phyloP scores from a whole-genome alignment of 2,113 vertebrate species.

The Bagarius yarrelli region DNA sequence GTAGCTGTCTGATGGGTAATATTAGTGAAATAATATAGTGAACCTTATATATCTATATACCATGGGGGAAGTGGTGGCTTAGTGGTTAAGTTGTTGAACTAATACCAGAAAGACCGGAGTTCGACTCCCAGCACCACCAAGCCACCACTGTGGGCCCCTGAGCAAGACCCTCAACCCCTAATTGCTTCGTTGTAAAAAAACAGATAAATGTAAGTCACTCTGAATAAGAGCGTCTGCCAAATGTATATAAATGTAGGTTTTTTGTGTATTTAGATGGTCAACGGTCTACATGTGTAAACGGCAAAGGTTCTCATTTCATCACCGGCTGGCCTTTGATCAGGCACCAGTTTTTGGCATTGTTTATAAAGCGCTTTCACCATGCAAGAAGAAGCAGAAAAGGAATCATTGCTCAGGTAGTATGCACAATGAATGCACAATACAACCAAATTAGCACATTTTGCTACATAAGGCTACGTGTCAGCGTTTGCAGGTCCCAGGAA shows the following conservation, averaged over 20 bases:
- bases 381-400: slow-evolving; percentile 92
- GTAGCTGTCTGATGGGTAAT: too few species aligned
- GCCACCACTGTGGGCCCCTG: too few species aligned
- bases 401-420: slow-evolving; percentile 93
- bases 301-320: slow-evolving; percentile 84
- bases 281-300: slow-evolving; percentile 74
- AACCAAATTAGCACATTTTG: slow-evolving; percentile 10
- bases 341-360: slow-evolving; percentile 89
- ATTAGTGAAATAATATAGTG: too few species aligned
- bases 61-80: too few species aligned
- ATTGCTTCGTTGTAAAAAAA: too few species aligned
- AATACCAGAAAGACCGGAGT: too few species aligned
- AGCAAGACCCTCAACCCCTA: too few species aligned
- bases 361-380: slow-evolving; percentile 94
- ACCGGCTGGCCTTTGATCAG: slow-evolving; percentile 85
- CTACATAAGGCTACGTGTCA: not conserved
- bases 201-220: too few species aligned
- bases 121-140: too few species aligned
- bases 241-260: not conserved
- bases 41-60: too few species aligned
- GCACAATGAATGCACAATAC: slow-evolving; percentile 29
- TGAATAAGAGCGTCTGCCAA: too few species aligned
- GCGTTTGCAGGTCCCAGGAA: not conserved
- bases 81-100: too few species aligned
- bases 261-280: slow-evolving; percentile 73